Percentiles rank a stretch among this genome's conserved stretches.
These are phyloP conservation scores for Romanogobio albipinnatus DNA, from an alignment of 2,113 vertebrate genomes.

Conservation along the genomic window DNA sequence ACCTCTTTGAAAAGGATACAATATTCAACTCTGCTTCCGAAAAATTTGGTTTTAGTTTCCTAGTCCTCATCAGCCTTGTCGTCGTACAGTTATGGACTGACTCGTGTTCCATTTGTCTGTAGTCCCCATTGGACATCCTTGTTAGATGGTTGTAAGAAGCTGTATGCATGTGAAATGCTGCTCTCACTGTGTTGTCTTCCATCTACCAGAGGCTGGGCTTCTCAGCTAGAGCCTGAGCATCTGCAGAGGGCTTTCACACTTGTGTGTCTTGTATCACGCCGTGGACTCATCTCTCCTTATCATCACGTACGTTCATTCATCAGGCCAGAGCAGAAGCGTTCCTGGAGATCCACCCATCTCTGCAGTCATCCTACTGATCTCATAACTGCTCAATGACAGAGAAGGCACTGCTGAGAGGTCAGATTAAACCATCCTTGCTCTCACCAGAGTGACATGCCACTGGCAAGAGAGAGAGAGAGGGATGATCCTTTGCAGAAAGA, in stretches of 20 bases:
- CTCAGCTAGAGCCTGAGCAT: slow-evolving; percentile 18
- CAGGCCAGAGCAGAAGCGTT: slow-evolving; percentile 49
- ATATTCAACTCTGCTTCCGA: slow-evolving; percentile 12
- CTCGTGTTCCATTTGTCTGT: slow-evolving; percentile 72
- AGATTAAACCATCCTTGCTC: slow-evolving; percentile 68
- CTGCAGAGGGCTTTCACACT: slow-evolving; percentile 22
- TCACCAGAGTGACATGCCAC: slow-evolving; percentile 59
- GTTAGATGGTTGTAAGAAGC: slow-evolving; percentile 50
- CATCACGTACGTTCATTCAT: slow-evolving; percentile 55
- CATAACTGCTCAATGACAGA: slow-evolving; percentile 59
- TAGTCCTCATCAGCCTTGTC: slow-evolving; percentile 61
- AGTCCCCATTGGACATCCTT: slow-evolving; percentile 56
- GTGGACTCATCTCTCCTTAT: slow-evolving; percentile 59
- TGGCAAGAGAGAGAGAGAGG: slow-evolving; percentile 61
- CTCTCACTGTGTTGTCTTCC: slow-evolving; percentile 56
- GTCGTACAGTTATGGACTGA: slow-evolving; percentile 70
- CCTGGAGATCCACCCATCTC: slow-evolving; percentile 52
- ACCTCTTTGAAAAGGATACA: slow-evolving; percentile 86
- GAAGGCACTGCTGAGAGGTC: slow-evolving; percentile 62
- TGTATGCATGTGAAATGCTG: slow-evolving; percentile 61
- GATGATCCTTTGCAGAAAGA: slow-evolving; percentile 76
- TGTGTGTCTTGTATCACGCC: slow-evolving; percentile 42
- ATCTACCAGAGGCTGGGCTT: slow-evolving; percentile 47
- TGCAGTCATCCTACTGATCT: slow-evolving; percentile 54
- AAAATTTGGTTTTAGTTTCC: not conserved